Conservation (phyloP, 2,797 vertebrate species). For the Amniataba percoides region DNA sequence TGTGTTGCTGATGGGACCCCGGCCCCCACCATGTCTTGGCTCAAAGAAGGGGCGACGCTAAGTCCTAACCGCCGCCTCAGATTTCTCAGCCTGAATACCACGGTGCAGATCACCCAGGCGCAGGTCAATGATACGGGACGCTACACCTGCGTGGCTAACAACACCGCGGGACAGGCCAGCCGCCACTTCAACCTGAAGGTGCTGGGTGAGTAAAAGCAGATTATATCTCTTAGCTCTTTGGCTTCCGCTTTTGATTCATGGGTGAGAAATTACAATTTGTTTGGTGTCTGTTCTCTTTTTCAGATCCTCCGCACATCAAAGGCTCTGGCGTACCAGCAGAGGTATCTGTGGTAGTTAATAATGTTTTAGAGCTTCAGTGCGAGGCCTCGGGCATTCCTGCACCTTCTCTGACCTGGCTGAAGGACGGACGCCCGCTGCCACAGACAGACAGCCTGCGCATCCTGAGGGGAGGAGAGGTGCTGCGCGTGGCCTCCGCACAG, state of each 20-base stretch:
- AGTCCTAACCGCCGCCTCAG: constrained; percentile 65
- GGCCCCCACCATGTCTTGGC: constrained; percentile 89
- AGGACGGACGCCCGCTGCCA: constrained; percentile 91
- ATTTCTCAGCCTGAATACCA: constrained; percentile 86
- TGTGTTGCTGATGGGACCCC: constrained; percentile 91
- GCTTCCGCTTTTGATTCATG: background rate
- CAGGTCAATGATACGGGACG: constrained; percentile 85
- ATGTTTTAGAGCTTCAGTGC: constrained; percentile 91
- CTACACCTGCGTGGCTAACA: constrained; percentile 92
- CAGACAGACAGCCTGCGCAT: constrained; percentile 86
- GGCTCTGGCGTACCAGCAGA: constrained; percentile 88
- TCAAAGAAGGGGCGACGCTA: constrained; percentile 84
- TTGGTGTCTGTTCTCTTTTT: background rate
- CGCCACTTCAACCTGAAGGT: constrained; percentile 92
- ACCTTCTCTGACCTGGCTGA: constrained; percentile 95
- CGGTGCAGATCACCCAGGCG: constrained; percentile 84
- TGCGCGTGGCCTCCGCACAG: constrained; percentile 90
- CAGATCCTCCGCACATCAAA: constrained; percentile 94
- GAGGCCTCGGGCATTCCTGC: constrained; percentile 90
- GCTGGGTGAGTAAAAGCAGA: constrained; percentile 86
- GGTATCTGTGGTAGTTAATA: constrained; percentile 90
- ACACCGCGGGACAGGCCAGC: constrained; percentile 90
- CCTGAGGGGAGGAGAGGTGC: constrained; percentile 87
- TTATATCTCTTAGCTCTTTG: background rate
- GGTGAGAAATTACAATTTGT: background rate